A percentile compares a stretch with the other conserved stretches of the same genome.
Evolutionary conservation across 2,888 invertebrate genomes (phyloP).

Genomic region (Cryptocheilus praepositus): DNA sequence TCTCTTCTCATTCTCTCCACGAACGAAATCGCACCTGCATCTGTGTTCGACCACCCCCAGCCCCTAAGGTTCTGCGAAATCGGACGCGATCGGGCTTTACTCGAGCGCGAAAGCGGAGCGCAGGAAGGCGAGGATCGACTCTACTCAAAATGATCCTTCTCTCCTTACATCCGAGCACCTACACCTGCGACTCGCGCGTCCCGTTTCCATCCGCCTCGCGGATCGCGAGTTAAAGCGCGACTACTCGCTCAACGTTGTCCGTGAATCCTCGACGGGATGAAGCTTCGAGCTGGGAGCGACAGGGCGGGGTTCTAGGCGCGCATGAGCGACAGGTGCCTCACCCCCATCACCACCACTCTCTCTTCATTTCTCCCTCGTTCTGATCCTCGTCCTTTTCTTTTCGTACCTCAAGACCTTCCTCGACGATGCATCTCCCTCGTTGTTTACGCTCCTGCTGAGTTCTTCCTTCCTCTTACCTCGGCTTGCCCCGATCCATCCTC

Average conservation of each 20-base stretch:
- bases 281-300: slow-evolving; percentile 54
- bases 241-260: slow-evolving; percentile 52
- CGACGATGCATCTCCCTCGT: slow-evolving; percentile 24
- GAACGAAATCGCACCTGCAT: background rate
- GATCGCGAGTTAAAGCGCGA: slow-evolving; percentile 64
- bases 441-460: slow-evolving; percentile 64
- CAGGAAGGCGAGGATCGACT: slow-evolving; percentile 3
- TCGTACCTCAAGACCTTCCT: background rate
- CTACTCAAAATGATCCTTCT: slow-evolving; percentile 3
- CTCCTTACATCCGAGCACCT: slow-evolving; percentile 38
- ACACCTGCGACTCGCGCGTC: slow-evolving; percentile 40
- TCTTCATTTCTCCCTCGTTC: slow-evolving; percentile 23
- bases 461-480: slow-evolving; percentile 19
- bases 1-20: background rate
- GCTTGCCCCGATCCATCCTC: slow-evolving; percentile 15
- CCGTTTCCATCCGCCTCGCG: slow-evolving; percentile 59
- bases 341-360: slow-evolving; percentile 2
- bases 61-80: slow-evolving; percentile 7
- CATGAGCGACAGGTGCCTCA: slow-evolving; percentile 56
- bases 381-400: background rate
- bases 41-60: background rate
- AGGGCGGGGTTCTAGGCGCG: slow-evolving; percentile 72
- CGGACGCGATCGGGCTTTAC: background rate
- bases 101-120: slow-evolving; percentile 2
- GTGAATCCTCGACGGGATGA: slow-evolving; percentile 53